Evolutionary conservation across 2,888 invertebrate genomes (phyloP), one percentile per base, ranked within the genome.

Genomic region (Agonopterix subpropinquella): DNA sequence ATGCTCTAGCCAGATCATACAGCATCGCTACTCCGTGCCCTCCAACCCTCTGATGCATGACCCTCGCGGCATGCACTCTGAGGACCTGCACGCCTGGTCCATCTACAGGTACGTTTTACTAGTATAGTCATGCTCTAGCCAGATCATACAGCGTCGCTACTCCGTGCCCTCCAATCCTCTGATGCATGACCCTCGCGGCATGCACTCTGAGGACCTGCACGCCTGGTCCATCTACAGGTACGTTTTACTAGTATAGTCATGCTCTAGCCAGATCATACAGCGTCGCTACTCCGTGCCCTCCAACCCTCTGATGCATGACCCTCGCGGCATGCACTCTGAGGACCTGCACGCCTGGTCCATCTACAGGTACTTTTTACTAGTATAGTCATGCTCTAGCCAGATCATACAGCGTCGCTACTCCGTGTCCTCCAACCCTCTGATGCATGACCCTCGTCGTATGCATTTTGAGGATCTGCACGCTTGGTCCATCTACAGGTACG

Each of bases 341-440:
- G 97, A 97, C 77, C 90, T 98, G 53, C 97, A 98, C 79, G 97
- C 97, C 53, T 98, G 98, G 98, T 97, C 97, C 59, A 98, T 98
- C 77, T 96, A 96, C 89, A 93, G 95, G 95, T 95, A 78, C 28
- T 35, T 41, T 18, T 18, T 18, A 4, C 18, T n/a, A n/a, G n/a
- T n/a, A n/a, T n/a, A n/a, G n/a, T n/a, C n/a, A n/a, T n/a, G n/a
- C n/a, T n/a, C n/a, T n/a, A n/a, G n/a, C n/a, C n/a, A n/a, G n/a
- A n/a, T n/a, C n/a, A n/a, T n/a, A n/a, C n/a, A n/a, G 39, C 4
- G 96, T 65, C 92, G 96, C 73, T 96, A 96, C 88, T 96, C 96
- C 48, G 95, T 96, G 75, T 96, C 96, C 36, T 94, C 95, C 62
- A 93, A 94, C 77, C 92, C 95, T 51, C 80, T 91, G 57, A 79